phyloP scores from a whole-genome alignment of 2,888 invertebrate species.

The Meloe dianella region DNA sequence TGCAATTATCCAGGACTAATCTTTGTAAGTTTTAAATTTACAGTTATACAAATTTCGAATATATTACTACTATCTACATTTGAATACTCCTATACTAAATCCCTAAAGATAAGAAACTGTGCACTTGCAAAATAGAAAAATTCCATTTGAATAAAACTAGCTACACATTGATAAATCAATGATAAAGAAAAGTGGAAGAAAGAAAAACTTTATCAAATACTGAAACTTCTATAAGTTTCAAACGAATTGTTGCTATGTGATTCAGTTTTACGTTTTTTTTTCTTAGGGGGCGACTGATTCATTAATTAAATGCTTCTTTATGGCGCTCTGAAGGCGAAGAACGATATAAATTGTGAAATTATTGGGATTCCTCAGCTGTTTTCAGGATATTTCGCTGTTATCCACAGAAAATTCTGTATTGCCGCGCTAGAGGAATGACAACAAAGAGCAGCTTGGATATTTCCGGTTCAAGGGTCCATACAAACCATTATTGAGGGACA shows the following conservation, averaged over 20 bases:
- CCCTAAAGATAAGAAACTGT: background rate
- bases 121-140: background rate
- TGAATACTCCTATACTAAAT: background rate
- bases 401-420: background rate
- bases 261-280: no score
- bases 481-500: no score
- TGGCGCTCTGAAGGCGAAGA: background rate
- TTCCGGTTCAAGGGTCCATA: no score
- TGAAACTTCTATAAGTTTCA: no score
- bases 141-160: background rate
- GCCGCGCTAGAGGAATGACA: background rate
- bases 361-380: background rate
- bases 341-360: background rate
- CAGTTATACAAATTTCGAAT: background rate
- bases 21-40: background rate
- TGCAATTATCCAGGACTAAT: slow-evolving; percentile 8
- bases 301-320: slow-evolving; percentile 5
- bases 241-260: no score
- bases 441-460: no score
- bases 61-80: background rate
- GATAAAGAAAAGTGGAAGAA: background rate
- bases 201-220: no score
- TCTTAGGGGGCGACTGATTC: background rate
- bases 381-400: background rate
- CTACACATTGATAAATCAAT: background rate